Percentiles rank a stretch among this genome's conserved stretches.
phyloP scores from a whole-genome alignment of 2,888 invertebrate species.

The Dolichomitus sp. region DNA sequence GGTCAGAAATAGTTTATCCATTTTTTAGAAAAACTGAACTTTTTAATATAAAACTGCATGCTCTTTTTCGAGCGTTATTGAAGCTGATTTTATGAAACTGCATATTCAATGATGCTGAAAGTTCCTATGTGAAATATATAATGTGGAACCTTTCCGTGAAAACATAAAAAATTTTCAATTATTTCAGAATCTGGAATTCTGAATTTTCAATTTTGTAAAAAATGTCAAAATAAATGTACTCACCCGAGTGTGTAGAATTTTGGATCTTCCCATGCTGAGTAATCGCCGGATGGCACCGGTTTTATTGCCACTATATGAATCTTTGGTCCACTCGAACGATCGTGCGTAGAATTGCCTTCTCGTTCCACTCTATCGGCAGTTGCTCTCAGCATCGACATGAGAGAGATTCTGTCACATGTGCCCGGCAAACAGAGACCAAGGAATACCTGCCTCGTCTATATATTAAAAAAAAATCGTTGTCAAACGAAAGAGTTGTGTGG shows the following conservation, averaged over 20 bases:
- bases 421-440: constrained; percentile 92
- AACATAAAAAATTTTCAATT: no score
- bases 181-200: no score
- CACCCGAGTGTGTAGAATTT: constrained; percentile 92
- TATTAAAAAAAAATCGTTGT: constrained; percentile 51
- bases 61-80: no score
- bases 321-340: constrained; percentile 86
- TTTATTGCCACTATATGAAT: constrained; percentile 90
- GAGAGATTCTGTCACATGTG: constrained; percentile 87
- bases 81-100: no score
- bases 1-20: no score
- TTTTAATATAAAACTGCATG: no score
- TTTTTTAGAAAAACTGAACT: no score
- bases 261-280: constrained; percentile 89
- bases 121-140: no score
- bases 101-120: no score
- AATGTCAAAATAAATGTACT: constrained; percentile 80
- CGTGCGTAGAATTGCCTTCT: constrained; percentile 86
- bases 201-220: no score
- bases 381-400: constrained; percentile 83
- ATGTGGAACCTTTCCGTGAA: no score
- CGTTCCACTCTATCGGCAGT: constrained; percentile 84
- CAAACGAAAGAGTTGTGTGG: neutral
- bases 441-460: constrained; percentile 90
- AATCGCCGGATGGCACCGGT: constrained; percentile 90